Conservation (phyloP, 2,113 vertebrate species). For the Deroptyus accipitrinus region DNA sequence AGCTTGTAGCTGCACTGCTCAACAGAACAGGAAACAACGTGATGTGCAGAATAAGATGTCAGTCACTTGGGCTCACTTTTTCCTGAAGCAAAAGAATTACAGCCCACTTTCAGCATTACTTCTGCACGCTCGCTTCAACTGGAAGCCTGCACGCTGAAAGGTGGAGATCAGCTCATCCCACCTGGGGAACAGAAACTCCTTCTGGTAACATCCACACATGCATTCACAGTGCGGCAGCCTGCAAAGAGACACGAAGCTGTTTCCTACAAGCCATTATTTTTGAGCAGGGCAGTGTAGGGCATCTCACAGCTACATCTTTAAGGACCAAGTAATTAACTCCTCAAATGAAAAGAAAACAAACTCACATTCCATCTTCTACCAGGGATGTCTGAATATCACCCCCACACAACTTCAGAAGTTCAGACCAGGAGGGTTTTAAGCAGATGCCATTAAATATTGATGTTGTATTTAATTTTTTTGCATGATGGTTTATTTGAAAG, state of each 20-base stretch:
- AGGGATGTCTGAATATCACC: neutral
- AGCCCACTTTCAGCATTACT: neutral
- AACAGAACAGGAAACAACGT: neutral
- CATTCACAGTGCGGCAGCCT: accelerated
- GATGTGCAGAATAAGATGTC: neutral
- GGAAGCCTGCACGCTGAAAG: neutral
- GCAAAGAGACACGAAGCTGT: neutral
- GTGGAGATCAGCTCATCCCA: neutral
- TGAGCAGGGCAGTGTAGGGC: neutral
- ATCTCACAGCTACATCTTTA: neutral
- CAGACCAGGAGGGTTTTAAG: neutral
- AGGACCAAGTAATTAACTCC: neutral
- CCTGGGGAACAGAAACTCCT: neutral
- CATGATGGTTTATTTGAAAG: neutral
- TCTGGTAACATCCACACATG: neutral
- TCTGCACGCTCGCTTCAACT: neutral
- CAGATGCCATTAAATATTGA: slow-evolving; percentile 36
- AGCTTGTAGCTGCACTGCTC: neutral
- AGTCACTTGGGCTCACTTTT: neutral
- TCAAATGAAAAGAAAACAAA: slow-evolving; percentile 16
- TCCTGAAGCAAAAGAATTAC: neutral
- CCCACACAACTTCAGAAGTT: neutral
- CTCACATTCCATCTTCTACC: neutral
- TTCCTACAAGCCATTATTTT: neutral
- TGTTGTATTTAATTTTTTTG: neutral